Evolutionary conservation across 2,113 vertebrate species (phyloP), one percentile per base, ranked within the genome.

Genomic region (Echinops telfairi): DNA sequence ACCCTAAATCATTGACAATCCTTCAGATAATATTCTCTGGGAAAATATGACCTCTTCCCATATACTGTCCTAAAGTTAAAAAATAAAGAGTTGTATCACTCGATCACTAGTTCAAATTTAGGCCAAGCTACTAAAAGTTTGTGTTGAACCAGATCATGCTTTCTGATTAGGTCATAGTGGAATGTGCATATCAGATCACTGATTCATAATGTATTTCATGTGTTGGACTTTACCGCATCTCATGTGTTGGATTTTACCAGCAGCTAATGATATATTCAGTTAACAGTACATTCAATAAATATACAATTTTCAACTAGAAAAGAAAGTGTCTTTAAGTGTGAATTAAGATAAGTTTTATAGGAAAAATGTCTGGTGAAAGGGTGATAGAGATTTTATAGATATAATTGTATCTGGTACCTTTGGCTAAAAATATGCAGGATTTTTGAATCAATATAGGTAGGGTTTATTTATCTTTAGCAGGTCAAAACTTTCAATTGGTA

Each of bases 101-200:
- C 75, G 83, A 89, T 71, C 60, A 53, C 25, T 79, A 53, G 66
- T 87, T 91, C 89, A 92, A 85, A 87, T 77, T 27, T 82, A 89
- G 60, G 76, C 40, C 53, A 79, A 22, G 2, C 64, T 90, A 75
- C 38, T 82, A 47, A 88, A 84, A 58, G 3, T 29, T 62, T 86
- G 6, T 27, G 68, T 90, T 40, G 27, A 89, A 40, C 70, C 25
- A 92, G 29, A 83, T 84, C 12, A 1, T 47, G 36, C 88, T 89
- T 93, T 90, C 80, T 93, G 91, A 87, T 95, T 88, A 64, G 11
- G 14, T 93, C 47, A 85, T 38, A 85, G 17, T 73, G 29, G 64
- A 83, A 0, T 31, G 6, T 19, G 1, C 33, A 22, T 53, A 64
- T 70, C 19, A 4, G 40, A 79, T 58, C 57, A 38, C 19, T 16